Evolutionary conservation across 2,113 vertebrate genomes (phyloP).

Genomic region (Dissostichus mawsoni): DNA sequence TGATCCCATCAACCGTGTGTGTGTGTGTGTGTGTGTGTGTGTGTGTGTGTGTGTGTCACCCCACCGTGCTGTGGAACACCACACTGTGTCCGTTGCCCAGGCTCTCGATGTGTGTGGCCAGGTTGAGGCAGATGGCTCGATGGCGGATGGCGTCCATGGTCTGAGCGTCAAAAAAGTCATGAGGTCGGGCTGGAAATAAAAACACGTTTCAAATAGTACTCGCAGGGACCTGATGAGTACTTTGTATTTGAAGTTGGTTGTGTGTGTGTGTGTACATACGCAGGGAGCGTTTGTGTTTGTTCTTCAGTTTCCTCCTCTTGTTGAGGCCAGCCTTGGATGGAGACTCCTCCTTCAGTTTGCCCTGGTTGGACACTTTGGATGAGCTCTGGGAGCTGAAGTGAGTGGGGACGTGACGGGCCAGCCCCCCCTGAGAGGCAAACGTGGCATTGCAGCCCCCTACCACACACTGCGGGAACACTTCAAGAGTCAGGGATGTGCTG

Average conservation of each 20-base stretch:
- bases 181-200: conserved; percentile 89
- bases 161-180: conserved; percentile 98
- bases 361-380: conserved; percentile 91
- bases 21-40: background rate
- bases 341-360: conserved; percentile 96
- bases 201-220: background rate
- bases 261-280: conserved; percentile 84
- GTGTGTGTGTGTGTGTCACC: conserved; percentile 30
- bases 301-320: conserved; percentile 94
- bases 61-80: conserved; percentile 98
- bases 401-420: conserved; percentile 97
- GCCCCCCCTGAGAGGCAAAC: conserved; percentile 97
- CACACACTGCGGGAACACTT: conserved; percentile 88
- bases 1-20: conserved; percentile 98
- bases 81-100: conserved; percentile 98
- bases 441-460: conserved; percentile 98
- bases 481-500: background rate
- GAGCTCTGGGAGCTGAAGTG: conserved; percentile 98
- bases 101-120: conserved; percentile 97
- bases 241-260: background rate
- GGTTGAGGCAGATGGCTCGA: conserved; percentile 97
- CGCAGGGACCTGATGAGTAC: background rate
- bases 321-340: conserved; percentile 97
- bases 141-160: conserved; percentile 99
- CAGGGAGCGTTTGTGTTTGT: conserved; percentile 92